phyloP scores from a whole-genome alignment of 2,888 invertebrate species.

The Strigamia transsilvanica region DNA sequence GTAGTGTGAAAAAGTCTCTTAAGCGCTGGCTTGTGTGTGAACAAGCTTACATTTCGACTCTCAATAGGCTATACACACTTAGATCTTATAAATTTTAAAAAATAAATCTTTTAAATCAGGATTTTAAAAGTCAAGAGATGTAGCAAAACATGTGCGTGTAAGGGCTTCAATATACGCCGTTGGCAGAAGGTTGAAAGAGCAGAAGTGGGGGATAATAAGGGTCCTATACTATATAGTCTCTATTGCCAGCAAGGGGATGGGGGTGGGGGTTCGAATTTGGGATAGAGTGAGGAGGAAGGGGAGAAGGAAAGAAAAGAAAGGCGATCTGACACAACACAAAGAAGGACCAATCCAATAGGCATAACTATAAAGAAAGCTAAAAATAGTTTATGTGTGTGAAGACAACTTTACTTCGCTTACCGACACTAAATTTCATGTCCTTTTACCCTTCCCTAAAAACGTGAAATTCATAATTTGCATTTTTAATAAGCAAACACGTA shows the following conservation, averaged over 20 bases:
- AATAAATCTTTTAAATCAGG: slow-evolving; percentile 32
- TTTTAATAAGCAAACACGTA: too few relatives aligned
- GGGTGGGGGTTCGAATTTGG: slow-evolving; percentile 30
- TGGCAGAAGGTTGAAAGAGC: slow-evolving; percentile 49
- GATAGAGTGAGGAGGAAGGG: slow-evolving; percentile 36
- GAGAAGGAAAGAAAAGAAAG: slow-evolving; percentile 46
- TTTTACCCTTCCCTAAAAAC: not conserved
- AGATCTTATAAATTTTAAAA: slow-evolving; percentile 17
- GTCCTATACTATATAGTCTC: slow-evolving; percentile 48
- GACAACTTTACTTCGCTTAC: not conserved
- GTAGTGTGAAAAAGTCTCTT: not conserved
- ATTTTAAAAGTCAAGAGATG: slow-evolving; percentile 45
- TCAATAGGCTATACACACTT: not conserved
- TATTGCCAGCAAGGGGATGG: slow-evolving; percentile 25
- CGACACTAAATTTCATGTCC: not conserved
- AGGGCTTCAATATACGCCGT: slow-evolving; percentile 43
- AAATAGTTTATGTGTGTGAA: slow-evolving; percentile 28
- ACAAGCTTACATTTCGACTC: not conserved
- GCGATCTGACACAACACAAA: slow-evolving; percentile 46
- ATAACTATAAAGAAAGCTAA: slow-evolving; percentile 43
- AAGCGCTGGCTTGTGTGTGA: not conserved
- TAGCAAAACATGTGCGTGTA: slow-evolving; percentile 46
- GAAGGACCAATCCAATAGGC: slow-evolving; percentile 15
- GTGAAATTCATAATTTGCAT: not conserved
- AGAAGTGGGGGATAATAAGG: slow-evolving; percentile 48